Evolutionary conservation across 2,797 vertebrate genomes (phyloP), one percentile per base, ranked within the genome.

Genomic region (Nothura maculosa): DNA sequence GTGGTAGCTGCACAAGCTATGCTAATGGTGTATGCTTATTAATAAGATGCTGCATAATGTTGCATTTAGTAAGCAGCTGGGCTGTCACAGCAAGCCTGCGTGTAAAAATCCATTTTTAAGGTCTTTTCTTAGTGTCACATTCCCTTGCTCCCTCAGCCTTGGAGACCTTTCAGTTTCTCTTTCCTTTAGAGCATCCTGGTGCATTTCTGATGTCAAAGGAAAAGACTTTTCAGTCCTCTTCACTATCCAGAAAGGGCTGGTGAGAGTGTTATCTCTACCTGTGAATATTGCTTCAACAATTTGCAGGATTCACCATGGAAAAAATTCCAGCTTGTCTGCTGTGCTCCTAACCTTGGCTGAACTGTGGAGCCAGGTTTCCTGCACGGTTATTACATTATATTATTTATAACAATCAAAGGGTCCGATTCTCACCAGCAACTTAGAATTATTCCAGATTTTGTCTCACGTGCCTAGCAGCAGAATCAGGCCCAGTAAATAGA

Each of bases 401-500:
- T 40, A 76, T 93, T 64, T 40, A 95, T 95, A 76, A 92, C 93
- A 91, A 92, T 64, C 67, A 55, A 66, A 85, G 75, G 54, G 63
- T 64, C 85, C 21, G 19, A 1, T 89, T 86, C 22, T 93, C 19
- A 9, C 77, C 67, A 47, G 30, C 85, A 76, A 20, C 68, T 85
- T 87, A 47, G 55, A 83, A 40, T 88, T 88, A 54, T 74, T 96
- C 64, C 76, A 66, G 74, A 52, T 93, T 93, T 95, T 79, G 82
- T 90, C 63, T 52, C 22, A 34, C 67, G 32, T 34, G 32, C 43
- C 30, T 15, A 57, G 77, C 67, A 74, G 77, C 89, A 50, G 93
- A 92, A 94, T 93, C 70, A 93, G 95, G 67, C 87, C 85, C 85
- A 54, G 89, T 93, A 92, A 94, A 93, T 81, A 95, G 94, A 95